Conservation (phyloP, 2,797 vertebrate genomes). For the Sebastes iracundus region DNA sequence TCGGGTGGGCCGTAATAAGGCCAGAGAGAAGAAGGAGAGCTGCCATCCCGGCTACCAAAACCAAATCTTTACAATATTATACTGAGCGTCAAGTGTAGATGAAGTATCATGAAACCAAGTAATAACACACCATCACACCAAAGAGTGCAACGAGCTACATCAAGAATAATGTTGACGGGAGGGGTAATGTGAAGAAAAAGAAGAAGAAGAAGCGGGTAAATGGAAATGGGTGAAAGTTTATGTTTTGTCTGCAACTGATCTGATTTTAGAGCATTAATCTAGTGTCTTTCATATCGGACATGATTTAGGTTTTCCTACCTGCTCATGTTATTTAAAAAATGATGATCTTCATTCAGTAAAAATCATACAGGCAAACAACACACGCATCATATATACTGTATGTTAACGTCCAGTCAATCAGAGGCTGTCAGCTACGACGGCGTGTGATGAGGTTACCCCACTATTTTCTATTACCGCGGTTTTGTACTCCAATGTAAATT, state of each 20-base stretch:
- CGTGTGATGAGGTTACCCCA: neutral
- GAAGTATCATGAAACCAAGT: conserved; percentile 67
- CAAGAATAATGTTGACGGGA: neutral
- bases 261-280: neutral
- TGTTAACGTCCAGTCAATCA: no score
- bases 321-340: neutral
- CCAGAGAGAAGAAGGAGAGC: conserved; percentile 54
- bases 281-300: neutral
- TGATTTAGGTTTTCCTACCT: neutral
- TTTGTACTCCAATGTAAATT: no score
- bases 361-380: neutral
- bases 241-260: neutral
- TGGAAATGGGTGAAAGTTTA: neutral
- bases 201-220: neutral
- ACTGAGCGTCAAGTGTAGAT: conserved; percentile 47
- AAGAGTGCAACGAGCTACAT: conserved; percentile 7
- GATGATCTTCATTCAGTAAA: neutral
- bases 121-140: conserved; percentile 47
- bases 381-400: neutral
- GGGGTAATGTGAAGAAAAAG: neutral
- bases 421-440: no score
- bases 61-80: conserved; percentile 62
- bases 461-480: no score
- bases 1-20: conserved; percentile 76
- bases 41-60: conserved; percentile 40